phyloP scores from a whole-genome alignment of 1,140 invertebrate genomes.

The Phortica variegata region DNA sequence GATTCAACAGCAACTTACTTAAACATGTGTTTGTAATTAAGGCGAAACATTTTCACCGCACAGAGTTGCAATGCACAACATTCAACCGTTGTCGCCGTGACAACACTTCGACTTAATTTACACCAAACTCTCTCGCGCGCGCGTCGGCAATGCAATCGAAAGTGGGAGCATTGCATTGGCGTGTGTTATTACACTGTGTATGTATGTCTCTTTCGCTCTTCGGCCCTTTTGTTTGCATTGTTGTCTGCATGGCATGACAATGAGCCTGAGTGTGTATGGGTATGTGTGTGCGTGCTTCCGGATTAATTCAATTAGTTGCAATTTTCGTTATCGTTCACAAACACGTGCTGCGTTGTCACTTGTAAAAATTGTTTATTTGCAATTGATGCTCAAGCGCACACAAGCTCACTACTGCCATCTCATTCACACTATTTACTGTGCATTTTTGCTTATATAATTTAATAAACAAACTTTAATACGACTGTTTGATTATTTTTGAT shows the following conservation, averaged over 20 bases:
- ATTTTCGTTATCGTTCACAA: constrained; percentile 30
- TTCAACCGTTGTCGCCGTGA: too few species aligned
- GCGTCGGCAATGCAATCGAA: not conserved
- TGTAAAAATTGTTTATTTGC: constrained; percentile 46
- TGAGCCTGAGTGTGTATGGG: constrained; percentile 8
- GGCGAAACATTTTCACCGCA: constrained; percentile 7
- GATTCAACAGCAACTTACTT: constrained; percentile 25
- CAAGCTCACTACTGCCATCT: too few species aligned
- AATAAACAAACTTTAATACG: too few species aligned
- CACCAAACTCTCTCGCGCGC: too few species aligned
- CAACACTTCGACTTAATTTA: too few species aligned
- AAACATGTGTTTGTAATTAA: constrained; percentile 38
- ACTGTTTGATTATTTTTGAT: too few species aligned
- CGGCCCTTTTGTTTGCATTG: constrained; percentile 2
- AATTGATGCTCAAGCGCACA: too few species aligned
- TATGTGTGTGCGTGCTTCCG: not conserved
- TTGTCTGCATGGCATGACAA: constrained; percentile 1
- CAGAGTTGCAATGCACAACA: too few species aligned
- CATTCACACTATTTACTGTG: too few species aligned
- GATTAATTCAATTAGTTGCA: constrained; percentile 44
- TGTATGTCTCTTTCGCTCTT: constrained; percentile 6
- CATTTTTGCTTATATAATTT: too few species aligned
- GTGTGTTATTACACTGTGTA: too few species aligned
- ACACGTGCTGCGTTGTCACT: constrained; percentile 38
- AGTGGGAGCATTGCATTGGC: not conserved